Evolutionary conservation across 2,113 vertebrate genomes (phyloP).

Genomic region (Platysteira castanea): DNA sequence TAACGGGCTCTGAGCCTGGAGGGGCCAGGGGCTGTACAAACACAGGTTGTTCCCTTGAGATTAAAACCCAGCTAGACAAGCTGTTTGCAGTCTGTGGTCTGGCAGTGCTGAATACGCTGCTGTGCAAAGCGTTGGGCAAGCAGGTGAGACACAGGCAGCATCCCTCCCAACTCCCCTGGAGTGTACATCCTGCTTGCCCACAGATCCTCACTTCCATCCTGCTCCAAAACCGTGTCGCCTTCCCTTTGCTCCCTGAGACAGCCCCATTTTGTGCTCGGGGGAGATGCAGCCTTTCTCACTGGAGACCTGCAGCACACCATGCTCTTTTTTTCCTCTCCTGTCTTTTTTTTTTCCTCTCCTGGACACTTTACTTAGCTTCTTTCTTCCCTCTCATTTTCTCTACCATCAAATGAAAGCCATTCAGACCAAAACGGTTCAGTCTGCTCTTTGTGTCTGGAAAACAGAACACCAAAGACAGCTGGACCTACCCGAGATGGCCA

Average conservation of each 20-base stretch:
- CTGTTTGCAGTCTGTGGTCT: not conserved
- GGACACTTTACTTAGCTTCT: constrained; percentile 58
- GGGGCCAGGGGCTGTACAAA: not conserved
- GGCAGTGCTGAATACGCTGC: not conserved
- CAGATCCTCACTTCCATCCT: not conserved
- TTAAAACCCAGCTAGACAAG: not conserved
- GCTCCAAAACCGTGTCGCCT: not conserved
- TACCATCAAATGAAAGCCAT: constrained; percentile 54
- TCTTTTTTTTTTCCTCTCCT: not conserved
- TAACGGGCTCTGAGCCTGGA: not conserved
- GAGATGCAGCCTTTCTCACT: constrained; percentile 12
- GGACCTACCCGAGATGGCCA: constrained; percentile 63
- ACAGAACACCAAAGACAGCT: constrained; percentile 57
- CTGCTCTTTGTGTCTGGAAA: constrained; percentile 63
- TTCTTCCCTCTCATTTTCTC: constrained; percentile 56
- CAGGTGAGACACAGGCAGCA: not conserved
- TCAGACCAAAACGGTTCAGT: constrained; percentile 60
- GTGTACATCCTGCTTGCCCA: not conserved
- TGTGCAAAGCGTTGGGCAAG: not conserved
- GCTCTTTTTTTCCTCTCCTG: not conserved
- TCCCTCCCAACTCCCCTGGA: not conserved
- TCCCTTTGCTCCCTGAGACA: not conserved
- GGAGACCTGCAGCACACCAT: constrained; percentile 21
- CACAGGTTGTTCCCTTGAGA: not conserved
- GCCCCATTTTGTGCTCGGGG: not conserved